phyloP scores from a whole-genome alignment of 2,888 invertebrate genomes.

The Acanthosoma haemorrhoidale region DNA sequence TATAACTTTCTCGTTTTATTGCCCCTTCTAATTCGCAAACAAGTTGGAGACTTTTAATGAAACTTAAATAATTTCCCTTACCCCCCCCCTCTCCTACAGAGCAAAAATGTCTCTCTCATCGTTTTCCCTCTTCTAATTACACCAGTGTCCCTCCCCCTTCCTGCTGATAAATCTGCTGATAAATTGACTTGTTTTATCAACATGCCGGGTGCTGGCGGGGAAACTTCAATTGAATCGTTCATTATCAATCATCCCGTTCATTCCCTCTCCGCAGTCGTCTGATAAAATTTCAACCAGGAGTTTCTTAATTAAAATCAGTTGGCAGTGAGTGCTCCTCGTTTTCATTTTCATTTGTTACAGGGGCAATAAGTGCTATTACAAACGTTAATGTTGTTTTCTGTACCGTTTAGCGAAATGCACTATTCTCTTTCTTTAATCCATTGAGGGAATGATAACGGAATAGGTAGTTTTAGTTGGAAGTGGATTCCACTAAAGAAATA shows the following conservation, averaged over 20 bases:
- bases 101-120: neutral
- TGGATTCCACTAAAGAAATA: too few species aligned
- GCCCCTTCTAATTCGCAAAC: neutral
- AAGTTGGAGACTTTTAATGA: neutral
- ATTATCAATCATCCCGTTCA: neutral
- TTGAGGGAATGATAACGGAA: too few species aligned
- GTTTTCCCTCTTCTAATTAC: neutral
- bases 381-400: too few species aligned
- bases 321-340: too few species aligned
- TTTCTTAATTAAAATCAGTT: neutral
- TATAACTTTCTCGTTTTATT: neutral
- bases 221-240: neutral
- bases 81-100: too few species aligned
- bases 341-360: too few species aligned
- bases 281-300: neutral
- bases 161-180: too few species aligned
- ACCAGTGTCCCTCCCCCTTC: neutral
- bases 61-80: neutral
- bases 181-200: conserved; percentile 12
- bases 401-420: too few species aligned
- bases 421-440: too few species aligned
- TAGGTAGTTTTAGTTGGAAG: too few species aligned
- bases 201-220: too few species aligned
- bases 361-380: too few species aligned
- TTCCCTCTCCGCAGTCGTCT: neutral